Conservation (phyloP, 2,888 invertebrate genomes). For the Brachyptera risi region DNA sequence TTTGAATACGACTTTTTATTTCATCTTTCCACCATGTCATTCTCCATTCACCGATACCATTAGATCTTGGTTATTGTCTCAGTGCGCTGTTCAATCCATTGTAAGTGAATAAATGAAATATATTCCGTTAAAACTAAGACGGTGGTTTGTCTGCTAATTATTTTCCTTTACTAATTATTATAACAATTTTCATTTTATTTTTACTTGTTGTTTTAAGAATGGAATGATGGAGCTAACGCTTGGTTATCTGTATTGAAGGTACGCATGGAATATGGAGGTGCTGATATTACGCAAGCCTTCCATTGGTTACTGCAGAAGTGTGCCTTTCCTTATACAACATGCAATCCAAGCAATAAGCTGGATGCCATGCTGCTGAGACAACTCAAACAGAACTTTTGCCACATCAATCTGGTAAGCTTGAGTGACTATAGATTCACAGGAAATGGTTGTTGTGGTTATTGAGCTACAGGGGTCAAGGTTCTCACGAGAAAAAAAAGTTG, state of each 20-base stretch:
- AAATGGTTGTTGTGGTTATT: no score
- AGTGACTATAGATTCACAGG: no score
- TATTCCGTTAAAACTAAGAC: not conserved
- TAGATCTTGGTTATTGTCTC: no score
- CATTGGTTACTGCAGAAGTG: constrained; percentile 85
- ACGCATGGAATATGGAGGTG: constrained; percentile 83
- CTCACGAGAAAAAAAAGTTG: no score
- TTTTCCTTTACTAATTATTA: not conserved
- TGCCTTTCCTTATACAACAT: constrained; percentile 83
- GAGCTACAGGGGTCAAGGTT: no score
- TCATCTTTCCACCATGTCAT: no score
- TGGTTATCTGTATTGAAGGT: constrained; percentile 41
- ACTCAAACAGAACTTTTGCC: constrained; percentile 86
- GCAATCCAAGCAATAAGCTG: constrained; percentile 65
- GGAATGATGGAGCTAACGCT: not conserved
- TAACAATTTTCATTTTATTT: not conserved
- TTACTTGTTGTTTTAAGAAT: not conserved
- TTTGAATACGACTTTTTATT: no score
- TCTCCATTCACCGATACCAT: no score
- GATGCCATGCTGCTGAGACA: constrained; percentile 78
- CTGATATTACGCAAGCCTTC: constrained; percentile 86
- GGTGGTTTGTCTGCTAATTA: not conserved
- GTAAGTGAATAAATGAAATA: no score
- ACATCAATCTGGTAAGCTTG: constrained; percentile 73
- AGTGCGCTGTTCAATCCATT: no score